Conservation (phyloP, 2,797 vertebrate genomes). For the Sorex maritimensis region DNA sequence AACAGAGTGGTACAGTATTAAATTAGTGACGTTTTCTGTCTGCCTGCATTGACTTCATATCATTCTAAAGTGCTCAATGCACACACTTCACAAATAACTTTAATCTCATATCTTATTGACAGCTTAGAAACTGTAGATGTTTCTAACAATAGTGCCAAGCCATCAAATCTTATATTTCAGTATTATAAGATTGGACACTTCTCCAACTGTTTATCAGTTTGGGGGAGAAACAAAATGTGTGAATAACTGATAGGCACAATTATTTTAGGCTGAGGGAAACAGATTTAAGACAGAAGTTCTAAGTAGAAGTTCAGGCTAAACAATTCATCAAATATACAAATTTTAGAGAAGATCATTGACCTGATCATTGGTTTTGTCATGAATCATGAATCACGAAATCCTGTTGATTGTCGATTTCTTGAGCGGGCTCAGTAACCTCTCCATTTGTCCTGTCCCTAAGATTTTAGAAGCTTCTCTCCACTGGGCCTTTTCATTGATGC, state of each 20-base stretch:
- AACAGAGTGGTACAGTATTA: not conserved
- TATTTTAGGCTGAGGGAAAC: not conserved
- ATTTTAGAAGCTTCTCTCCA: too few species aligned
- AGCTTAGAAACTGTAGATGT: not conserved
- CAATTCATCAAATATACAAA: not conserved
- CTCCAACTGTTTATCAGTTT: not conserved
- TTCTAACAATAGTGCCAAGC: not conserved
- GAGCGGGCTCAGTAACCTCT: too few species aligned
- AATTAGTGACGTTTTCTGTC: not conserved
- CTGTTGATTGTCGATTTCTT: too few species aligned
- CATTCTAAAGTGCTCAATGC: conserved; percentile 18
- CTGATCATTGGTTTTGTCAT: not conserved
- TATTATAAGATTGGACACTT: not conserved
- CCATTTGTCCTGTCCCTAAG: too few species aligned
- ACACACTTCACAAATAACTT: not conserved
- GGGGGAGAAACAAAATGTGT: not conserved
- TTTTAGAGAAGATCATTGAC: not conserved
- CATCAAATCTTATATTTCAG: not conserved
- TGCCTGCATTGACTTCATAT: not conserved
- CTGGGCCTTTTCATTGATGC: too few species aligned
- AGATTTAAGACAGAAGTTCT: not conserved
- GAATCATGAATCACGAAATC: too few species aligned
- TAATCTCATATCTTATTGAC: not conserved
- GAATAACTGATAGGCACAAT: not conserved
- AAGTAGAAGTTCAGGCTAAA: not conserved